Base-by-base conservation (phyloP, 2,888 invertebrate species). In the Zelleria hepariella region DNA sequence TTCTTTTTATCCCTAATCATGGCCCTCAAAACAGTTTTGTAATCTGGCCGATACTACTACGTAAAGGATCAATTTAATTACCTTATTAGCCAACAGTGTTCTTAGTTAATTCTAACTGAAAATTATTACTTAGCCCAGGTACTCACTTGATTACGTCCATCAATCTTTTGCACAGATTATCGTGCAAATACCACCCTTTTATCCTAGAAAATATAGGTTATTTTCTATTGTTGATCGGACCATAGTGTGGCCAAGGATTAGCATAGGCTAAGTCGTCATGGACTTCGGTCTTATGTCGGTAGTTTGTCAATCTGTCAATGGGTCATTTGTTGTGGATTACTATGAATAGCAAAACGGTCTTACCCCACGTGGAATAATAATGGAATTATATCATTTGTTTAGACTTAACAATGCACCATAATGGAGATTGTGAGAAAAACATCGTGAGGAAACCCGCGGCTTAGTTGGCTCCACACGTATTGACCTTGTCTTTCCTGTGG, bases 261-360 rank as follows among this genome's bases (percentile, higher is more conserved):
- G 60, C 61, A 63, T 61, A 52, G 53, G 26, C n/a, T 32, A 32
- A 55, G 49, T 10, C 23, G 25, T 57, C 47, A 56, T 61, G 54
- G 53, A 53, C 55, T 20, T 15, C 27, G 58, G 32, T 23, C 47
- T n/a, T 42, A 32, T 51, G 57, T 59, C 59, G 20, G 42, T 56
- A 63, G 59, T 63, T 62, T 59, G 63, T 63, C 63, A 61, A 57
- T 7, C 61, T 62, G 63, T 63, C 63, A 58, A 56, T 62, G 57
- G 48, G 5, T 23, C 57, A 57, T 57, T 57, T 57, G 47, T 47
- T 20, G n/a, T 10, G 27, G 27, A 27, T 55, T 23, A 26, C 27
- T 23, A 52, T 52, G 52, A 52, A 52, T 52, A 24, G 24, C 24
- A 52, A 52, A 52, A 21, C 15, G 52, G 52, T 23, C 3, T 15